Conservation (phyloP, 2,888 invertebrate species). For the Gonocerus acuteangulatus region DNA sequence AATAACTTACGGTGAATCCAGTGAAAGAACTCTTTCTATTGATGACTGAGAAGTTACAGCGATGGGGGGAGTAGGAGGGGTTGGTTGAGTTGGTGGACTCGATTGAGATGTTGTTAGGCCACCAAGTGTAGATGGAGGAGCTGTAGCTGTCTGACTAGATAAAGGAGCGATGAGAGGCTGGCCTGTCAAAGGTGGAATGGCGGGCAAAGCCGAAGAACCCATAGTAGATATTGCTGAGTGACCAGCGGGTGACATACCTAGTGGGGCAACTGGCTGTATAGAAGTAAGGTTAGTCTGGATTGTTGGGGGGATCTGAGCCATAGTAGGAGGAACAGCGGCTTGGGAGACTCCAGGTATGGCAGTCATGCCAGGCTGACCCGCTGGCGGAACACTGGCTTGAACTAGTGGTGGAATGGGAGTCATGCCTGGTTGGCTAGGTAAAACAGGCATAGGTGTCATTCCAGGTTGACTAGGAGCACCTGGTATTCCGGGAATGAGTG, state of each 20-base stretch:
- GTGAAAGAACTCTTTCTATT: slow-evolving; percentile 52
- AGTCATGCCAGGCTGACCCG: slow-evolving; percentile 16
- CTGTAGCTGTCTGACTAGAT: slow-evolving; percentile 26
- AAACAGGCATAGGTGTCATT: slow-evolving; percentile 21
- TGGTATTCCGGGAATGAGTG: slow-evolving; percentile 27
- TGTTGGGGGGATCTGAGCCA: slow-evolving; percentile 25
- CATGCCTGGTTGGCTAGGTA: slow-evolving; percentile 22
- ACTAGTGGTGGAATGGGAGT: slow-evolving; percentile 18
- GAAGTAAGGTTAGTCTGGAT: slow-evolving; percentile 24
- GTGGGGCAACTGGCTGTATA: background rate
- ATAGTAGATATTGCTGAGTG: background rate
- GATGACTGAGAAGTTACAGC: slow-evolving; percentile 44
- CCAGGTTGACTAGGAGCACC: slow-evolving; percentile 18
- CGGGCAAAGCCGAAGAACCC: background rate
- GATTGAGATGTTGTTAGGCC: slow-evolving; percentile 29
- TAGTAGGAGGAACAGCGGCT: slow-evolving; percentile 21
- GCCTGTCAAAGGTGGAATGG: background rate
- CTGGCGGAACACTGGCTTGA: slow-evolving; percentile 1
- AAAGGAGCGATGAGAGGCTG: slow-evolving; percentile 1
- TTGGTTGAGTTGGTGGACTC: slow-evolving; percentile 32
- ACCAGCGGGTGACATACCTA: slow-evolving; percentile 24
- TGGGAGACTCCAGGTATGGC: slow-evolving; percentile 25
- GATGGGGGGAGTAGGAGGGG: slow-evolving; percentile 33
- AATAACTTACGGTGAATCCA: slow-evolving; percentile 50
- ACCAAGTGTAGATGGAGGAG: slow-evolving; percentile 32